These are phyloP conservation scores for Hesperia comma DNA, from an alignment of 2,888 invertebrate species.

Conservation along the genomic window DNA sequence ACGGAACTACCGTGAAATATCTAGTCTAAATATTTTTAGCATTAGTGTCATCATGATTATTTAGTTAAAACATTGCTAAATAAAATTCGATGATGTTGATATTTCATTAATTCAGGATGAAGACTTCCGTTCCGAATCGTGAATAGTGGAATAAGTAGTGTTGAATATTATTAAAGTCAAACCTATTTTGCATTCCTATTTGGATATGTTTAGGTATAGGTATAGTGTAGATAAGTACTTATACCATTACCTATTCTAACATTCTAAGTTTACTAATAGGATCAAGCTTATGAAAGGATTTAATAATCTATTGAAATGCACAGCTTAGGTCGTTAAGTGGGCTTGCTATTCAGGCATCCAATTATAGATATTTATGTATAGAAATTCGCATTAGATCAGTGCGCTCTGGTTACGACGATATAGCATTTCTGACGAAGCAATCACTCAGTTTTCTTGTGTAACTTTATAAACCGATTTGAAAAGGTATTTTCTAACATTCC, in stretches of 20 bases:
- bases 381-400: conserved; percentile 30
- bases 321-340: conserved; percentile 25
- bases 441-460: conserved; percentile 19
- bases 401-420: conserved; percentile 15
- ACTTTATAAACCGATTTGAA: conserved; percentile 12
- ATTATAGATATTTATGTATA: conserved; percentile 36
- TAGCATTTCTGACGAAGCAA: conserved; percentile 17
- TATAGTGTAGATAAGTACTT: background rate
- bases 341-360: conserved; percentile 31
- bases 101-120: too few relatives aligned
- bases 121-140: too few relatives aligned
- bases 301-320: conserved; percentile 35
- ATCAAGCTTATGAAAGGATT: conserved; percentile 27
- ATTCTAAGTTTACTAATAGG: conserved; percentile 1
- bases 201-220: background rate
- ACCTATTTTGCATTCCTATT: background rate
- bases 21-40: too few relatives aligned
- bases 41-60: too few relatives aligned
- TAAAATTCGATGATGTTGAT: too few relatives aligned
- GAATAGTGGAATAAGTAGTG: too few relatives aligned
- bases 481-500: background rate
- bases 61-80: too few relatives aligned
- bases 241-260: background rate
- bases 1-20: too few relatives aligned
- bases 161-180: too few relatives aligned